Base-by-base conservation (phyloP, 2,797 vertebrate genomes). In the Pachyuromys duprasi region DNA sequence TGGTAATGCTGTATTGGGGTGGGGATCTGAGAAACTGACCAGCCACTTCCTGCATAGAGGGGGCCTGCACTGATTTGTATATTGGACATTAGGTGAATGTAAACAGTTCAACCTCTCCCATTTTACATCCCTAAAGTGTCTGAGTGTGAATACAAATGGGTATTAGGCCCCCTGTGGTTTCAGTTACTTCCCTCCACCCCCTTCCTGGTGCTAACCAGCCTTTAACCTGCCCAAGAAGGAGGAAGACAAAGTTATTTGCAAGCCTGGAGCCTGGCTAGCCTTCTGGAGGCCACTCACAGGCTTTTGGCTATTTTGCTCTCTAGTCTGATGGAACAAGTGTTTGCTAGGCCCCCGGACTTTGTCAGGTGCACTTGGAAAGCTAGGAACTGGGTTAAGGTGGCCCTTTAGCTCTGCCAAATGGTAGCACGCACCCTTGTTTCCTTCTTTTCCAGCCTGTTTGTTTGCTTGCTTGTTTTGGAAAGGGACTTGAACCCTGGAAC, bases 131-230 rank as follows among this genome's bases (percentile, higher is more conserved):
- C 96, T 95, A 89, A 92, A 97, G 97, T 80, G 92, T 24, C 79
- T 45, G 91, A 78, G 95, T 96, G 93, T 97, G 97, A 96, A 95
- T 95, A 91, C 97, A 95, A 97, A 89, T 91, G 91, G 96, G 89
- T 89, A 91, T 88, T 96, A 95, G 97, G 96, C 8, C 97, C 96
- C 96, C 96, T 80, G 91, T 5, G 83, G 97, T 95, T 96, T 97
- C 86, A 26, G n/a, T 96, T 97, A 86, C 96, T 79, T 78, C 86
- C 91, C 91, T 81, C 95, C 84, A 92, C 93, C 91, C 33, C 22
- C 11, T 86, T 88, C 88, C 49, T 11, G 62, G 63, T 83, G 96
- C 87, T 92, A 91, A 97, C 94, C 42, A 75, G 96, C 76, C 97
- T 96, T 91, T 97, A 96, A 98, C 95, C 92, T 96, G 95, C 86